Base-by-base conservation (phyloP, 1,140 invertebrate species). In the Achroia grisella region DNA sequence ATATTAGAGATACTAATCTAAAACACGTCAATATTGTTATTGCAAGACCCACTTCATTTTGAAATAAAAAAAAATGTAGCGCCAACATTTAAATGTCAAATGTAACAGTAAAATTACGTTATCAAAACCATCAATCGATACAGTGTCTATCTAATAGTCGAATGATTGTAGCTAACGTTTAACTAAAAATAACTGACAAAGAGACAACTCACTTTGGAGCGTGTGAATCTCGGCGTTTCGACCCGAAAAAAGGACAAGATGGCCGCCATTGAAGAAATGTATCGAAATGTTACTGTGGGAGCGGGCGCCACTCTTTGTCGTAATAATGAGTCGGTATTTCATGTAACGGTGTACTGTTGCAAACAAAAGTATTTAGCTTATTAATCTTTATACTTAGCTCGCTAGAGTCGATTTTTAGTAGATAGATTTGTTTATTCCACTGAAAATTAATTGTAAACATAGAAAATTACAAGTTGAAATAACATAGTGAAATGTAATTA, bases 181-280 rank as follows among this genome's bases (percentile, higher is more conserved):
- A 56, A 62, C 44, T 48, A 52, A 23, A 23, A 54, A 48, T 39
- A 33, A 17, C 49, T 44, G 47, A 53, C 52, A 54, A 23, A 23
- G 17, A 6, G 52, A 58, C 47, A 59, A 52, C 56, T 67, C 64
- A 69, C 57, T 66, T 58, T 12, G 17, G 52, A 70, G 56, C 74
- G 71, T 78, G 75, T 75, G 75, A 76, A 78, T 62, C 50, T 61
- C 37, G 39, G 37, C 29, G 17, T 52, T 57, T 55, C 37, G 49
- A 30, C 27, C 17, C 15, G 46, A 46, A 58, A 58, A 50, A 56
- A 66, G 61, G 56, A 52, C 13, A 27, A 53, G 43, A 58, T 58
- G 60, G 52, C 55, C 44, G 52, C 61, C 64, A 65, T 72, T 72
- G 70, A 73, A 59, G 65, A 71, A 65, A 61, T 64, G 58, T 65